Evolutionary conservation across 2,797 vertebrate genomes (phyloP).

Genomic region (Salarias fasciatus): DNA sequence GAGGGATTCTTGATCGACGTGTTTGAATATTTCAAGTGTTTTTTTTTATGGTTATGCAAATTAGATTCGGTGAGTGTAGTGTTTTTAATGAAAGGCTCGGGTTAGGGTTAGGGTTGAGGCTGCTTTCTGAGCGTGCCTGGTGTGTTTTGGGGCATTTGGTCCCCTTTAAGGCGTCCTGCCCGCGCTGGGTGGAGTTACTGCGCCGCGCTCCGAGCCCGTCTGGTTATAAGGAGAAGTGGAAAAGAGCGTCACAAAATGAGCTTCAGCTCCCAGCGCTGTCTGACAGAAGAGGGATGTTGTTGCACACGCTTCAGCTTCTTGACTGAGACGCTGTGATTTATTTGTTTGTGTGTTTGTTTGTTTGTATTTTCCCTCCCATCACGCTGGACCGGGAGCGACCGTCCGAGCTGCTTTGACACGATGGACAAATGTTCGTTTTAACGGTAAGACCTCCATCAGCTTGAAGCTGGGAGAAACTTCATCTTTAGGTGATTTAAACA

Average conservation of each 20-base stretch:
- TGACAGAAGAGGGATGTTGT: constrained; percentile 59
- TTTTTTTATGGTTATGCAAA: too few relatives aligned
- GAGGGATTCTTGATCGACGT: too few relatives aligned
- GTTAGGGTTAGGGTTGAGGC: too few relatives aligned
- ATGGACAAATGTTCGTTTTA: constrained; percentile 29
- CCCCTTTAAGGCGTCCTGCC: constrained; percentile 35
- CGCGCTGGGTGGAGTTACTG: constrained; percentile 68
- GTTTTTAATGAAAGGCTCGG: too few relatives aligned
- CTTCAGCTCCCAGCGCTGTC: constrained; percentile 54
- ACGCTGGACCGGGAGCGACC: neutral
- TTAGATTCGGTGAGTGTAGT: too few relatives aligned
- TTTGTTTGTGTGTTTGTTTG: too few relatives aligned
- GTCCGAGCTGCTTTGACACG: neutral
- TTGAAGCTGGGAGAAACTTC: neutral
- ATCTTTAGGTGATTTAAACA: too few relatives aligned
- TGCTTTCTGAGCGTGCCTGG: too few relatives aligned
- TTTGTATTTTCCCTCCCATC: too few relatives aligned
- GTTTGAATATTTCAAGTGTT: too few relatives aligned
- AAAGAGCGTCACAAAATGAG: constrained; percentile 64
- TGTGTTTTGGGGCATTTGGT: too few relatives aligned
- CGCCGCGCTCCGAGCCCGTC: constrained; percentile 29
- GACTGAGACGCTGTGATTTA: constrained; percentile 13
- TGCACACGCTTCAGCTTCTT: constrained; percentile 63
- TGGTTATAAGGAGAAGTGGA: constrained; percentile 71
- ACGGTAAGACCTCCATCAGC: constrained; percentile 43